Evolutionary conservation across 2,797 vertebrate genomes (phyloP).

Genomic region (Oceanodroma leucorhoa): DNA sequence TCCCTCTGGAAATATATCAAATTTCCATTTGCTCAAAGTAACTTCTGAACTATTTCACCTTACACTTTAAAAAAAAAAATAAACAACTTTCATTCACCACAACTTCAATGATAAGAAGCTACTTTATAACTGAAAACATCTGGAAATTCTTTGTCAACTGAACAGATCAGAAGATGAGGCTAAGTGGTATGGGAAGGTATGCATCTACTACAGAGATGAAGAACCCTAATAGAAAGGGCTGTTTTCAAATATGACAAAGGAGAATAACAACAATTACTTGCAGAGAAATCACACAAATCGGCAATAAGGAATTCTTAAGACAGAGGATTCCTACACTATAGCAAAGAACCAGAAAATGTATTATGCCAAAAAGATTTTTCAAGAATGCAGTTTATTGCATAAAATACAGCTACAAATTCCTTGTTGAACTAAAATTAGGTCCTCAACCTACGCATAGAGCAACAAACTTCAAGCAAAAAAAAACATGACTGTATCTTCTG

Average conservation of each 20-base stretch:
- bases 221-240: neutral
- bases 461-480: neutral
- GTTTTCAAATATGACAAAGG: neutral
- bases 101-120: slow-evolving; percentile 47
- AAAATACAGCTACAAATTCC: neutral
- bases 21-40: slow-evolving; percentile 50
- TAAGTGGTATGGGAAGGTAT: slow-evolving; percentile 11
- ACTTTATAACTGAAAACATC: slow-evolving; percentile 61
- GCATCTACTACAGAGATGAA: neutral
- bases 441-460: neutral
- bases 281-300: neutral
- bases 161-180: slow-evolving; percentile 29
- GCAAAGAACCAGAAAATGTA: neutral
- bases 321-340: neutral
- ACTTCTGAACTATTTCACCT: slow-evolving; percentile 56
- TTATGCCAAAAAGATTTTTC: neutral
- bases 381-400: neutral
- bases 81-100: slow-evolving; percentile 36
- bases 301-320: neutral
- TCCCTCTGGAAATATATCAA: slow-evolving; percentile 25
- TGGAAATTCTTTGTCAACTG: slow-evolving; percentile 53
- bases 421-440: neutral
- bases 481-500: neutral
- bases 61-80: neutral
- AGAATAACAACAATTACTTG: neutral